phyloP scores from a whole-genome alignment of 2,888 invertebrate genomes.

The Torymus tubicola region DNA sequence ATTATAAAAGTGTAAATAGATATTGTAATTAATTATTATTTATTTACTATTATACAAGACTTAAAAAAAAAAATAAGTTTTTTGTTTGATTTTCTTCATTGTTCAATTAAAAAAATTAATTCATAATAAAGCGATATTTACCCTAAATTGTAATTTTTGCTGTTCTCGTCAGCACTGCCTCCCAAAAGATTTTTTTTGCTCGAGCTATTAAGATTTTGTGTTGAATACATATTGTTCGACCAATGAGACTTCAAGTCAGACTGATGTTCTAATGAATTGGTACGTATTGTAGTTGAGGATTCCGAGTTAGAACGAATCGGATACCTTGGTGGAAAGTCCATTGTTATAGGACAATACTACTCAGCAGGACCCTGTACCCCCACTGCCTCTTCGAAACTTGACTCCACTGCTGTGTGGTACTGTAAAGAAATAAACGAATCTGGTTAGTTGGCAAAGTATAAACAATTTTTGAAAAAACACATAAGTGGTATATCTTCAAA shows the following conservation, averaged over 20 bases:
- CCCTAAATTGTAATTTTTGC: conserved; percentile 44
- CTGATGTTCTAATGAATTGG: conserved; percentile 25
- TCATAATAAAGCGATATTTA: not conserved
- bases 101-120: too few relatives aligned
- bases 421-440: conserved; percentile 43
- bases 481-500: too few relatives aligned
- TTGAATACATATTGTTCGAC: conserved; percentile 57
- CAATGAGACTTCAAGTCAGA: conserved; percentile 31
- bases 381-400: conserved; percentile 56
- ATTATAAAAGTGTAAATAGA: too few relatives aligned
- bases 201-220: conserved; percentile 35
- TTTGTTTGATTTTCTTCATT: too few relatives aligned
- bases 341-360: conserved; percentile 12
- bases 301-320: conserved; percentile 40
- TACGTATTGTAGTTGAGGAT: conserved; percentile 24
- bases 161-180: conserved; percentile 4
- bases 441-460: too few relatives aligned
- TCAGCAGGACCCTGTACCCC: conserved; percentile 58
- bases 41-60: not conserved
- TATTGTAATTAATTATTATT: too few relatives aligned
- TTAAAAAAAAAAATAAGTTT: not conserved
- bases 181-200: conserved; percentile 18
- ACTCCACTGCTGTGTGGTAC: conserved; percentile 58
- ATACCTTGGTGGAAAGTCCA: too few relatives aligned
- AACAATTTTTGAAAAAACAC: too few relatives aligned